A percentile compares a stretch with the other conserved stretches of the same genome.
Evolutionary conservation across 2,113 vertebrate genomes (phyloP).

Genomic region (Thalassoma bifasciatum): DNA sequence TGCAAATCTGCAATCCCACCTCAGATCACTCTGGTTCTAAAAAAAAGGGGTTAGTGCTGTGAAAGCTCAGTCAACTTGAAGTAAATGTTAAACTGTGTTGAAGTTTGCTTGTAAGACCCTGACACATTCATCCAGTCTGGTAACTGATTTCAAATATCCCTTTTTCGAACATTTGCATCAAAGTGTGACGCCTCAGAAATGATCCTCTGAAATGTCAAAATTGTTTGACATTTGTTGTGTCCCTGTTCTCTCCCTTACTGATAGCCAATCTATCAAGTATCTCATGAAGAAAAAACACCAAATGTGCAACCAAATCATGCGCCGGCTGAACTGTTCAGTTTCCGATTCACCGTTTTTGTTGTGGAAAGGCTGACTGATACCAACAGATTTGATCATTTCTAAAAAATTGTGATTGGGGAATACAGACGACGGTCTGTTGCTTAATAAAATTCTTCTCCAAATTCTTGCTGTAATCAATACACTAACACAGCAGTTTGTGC

Average conservation of each 20-base stretch:
- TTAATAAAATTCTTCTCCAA: neutral
- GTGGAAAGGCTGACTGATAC: no score
- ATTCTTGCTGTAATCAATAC: neutral
- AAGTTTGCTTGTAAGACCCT: neutral
- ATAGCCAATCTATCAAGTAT: no score
- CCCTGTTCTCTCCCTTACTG: neutral
- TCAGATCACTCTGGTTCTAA: neutral
- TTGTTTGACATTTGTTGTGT: neutral
- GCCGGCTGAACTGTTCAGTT: no score
- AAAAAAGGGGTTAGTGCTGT: no score
- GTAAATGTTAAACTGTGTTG: neutral
- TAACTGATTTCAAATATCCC: neutral
- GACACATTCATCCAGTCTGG: neutral
- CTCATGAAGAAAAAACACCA: no score
- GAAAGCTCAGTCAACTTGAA: neutral
- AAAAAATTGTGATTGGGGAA: no score
- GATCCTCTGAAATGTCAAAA: neutral
- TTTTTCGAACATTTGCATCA: neutral
- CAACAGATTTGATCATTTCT: no score
- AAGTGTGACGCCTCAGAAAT: neutral
- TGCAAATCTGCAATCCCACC: neutral
- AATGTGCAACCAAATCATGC: no score
- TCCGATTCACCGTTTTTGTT: no score
- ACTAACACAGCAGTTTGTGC: neutral
- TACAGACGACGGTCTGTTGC: neutral